Evolutionary conservation across 1,140 invertebrate genomes (phyloP).

Genomic region (Micrasema minimum): DNA sequence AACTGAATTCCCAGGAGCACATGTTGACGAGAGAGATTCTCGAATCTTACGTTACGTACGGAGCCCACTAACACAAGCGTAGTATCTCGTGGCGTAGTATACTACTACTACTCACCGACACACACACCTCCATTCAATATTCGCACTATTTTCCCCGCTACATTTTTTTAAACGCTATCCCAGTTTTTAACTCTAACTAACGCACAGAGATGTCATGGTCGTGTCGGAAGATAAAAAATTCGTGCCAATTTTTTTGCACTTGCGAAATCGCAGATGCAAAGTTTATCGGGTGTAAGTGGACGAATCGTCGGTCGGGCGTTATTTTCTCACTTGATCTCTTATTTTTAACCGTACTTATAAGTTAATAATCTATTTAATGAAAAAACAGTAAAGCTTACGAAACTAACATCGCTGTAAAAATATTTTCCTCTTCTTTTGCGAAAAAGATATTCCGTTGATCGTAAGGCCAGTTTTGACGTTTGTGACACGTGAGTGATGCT

Average conservation of each 20-base stretch:
- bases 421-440: not conserved
- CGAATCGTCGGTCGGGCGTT: conserved; percentile 13
- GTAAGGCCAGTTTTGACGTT: conserved; percentile 19
- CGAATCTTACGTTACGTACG: conserved; percentile 36
- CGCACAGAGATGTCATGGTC: conserved; percentile 36
- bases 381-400: too few relatives aligned
- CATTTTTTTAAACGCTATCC: conserved; percentile 37
- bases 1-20: conserved; percentile 23
- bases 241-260: conserved; percentile 18
- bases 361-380: too few relatives aligned
- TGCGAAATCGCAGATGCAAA: conserved; percentile 25
- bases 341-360: too few relatives aligned
- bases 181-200: conserved; percentile 34
- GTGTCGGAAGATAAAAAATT: conserved; percentile 25
- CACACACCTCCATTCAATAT: conserved; percentile 34
- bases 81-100: conserved; percentile 22
- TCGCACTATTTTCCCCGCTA: conserved; percentile 37
- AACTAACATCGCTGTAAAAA: not conserved
- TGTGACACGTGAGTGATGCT: conserved; percentile 34
- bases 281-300: conserved; percentile 27
- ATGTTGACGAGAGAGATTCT: conserved; percentile 27
- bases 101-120: conserved; percentile 18
- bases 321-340: not conserved
- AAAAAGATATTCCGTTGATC: not conserved
- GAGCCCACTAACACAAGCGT: conserved; percentile 11